These are phyloP conservation scores for Drosophila tropicalis DNA, from an alignment of 1,140 invertebrate genomes.

Conservation along the genomic window DNA sequence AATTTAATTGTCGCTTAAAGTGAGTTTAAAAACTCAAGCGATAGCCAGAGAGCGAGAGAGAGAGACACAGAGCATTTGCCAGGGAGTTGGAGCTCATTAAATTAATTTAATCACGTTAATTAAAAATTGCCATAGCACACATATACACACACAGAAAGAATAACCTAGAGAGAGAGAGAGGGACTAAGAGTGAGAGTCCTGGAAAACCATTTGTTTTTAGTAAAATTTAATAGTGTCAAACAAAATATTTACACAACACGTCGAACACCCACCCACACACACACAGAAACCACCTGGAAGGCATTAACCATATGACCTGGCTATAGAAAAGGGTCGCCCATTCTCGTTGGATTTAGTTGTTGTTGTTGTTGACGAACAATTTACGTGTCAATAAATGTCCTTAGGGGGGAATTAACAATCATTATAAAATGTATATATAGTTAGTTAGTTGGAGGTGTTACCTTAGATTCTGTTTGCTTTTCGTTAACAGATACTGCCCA, in stretches of 20 bases:
- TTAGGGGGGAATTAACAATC: constrained; percentile 34
- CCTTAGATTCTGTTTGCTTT: constrained; percentile 17
- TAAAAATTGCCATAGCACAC: constrained; percentile 53
- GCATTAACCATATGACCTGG: constrained; percentile 14
- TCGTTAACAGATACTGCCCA: constrained; percentile 16
- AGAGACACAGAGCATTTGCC: constrained; percentile 4
- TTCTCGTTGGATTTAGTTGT: not conserved
- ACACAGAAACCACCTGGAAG: constrained; percentile 26
- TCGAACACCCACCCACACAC: constrained; percentile 27
- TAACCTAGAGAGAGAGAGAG: not conserved
- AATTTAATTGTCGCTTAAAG: constrained; percentile 74
- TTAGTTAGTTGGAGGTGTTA: not conserved
- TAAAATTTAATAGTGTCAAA: constrained; percentile 65
- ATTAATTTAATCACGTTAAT: constrained; percentile 78
- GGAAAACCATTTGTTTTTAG: constrained; percentile 54
- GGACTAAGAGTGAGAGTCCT: not conserved
- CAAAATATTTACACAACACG: constrained; percentile 70
- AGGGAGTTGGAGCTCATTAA: constrained; percentile 56
- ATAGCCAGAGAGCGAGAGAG: constrained; percentile 4
- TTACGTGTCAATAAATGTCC: constrained; percentile 59
- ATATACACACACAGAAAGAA: constrained; percentile 11
- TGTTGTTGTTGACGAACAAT: constrained; percentile 41
- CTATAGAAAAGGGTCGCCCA: constrained; percentile 18
- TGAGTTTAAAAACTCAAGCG: constrained; percentile 48
- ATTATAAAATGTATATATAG: constrained; percentile 30